phyloP scores from a whole-genome alignment of 2,888 invertebrate genomes.

The Endomychus coccineus region DNA sequence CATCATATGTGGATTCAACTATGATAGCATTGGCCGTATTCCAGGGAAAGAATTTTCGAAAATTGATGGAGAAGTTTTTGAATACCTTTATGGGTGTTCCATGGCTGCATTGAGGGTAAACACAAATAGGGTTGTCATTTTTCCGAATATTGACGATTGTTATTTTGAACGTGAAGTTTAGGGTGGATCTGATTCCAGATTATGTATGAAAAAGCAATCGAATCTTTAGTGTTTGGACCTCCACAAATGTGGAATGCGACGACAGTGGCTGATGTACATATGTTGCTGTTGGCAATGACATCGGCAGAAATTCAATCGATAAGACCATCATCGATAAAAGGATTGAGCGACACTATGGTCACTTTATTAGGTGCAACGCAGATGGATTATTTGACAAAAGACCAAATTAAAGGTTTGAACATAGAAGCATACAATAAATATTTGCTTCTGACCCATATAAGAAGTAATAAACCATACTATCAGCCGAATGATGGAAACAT shows the following conservation, averaged over 20 bases:
- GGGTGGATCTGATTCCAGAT: slow-evolving; percentile 5
- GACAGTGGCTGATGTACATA: slow-evolving; percentile 3
- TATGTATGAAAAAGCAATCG: slow-evolving; percentile 6
- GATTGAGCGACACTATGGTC: slow-evolving; percentile 2
- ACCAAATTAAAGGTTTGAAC: no score
- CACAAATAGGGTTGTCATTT: background rate
- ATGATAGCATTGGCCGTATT: slow-evolving; percentile 3
- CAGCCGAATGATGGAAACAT: no score
- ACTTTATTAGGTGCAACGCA: no score
- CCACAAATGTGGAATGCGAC: slow-evolving; percentile 9
- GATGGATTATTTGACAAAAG: no score
- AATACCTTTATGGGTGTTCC: slow-evolving; percentile 7
- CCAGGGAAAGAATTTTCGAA: slow-evolving; percentile 5
- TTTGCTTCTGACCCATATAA: no score
- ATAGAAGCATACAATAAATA: no score
- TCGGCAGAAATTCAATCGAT: slow-evolving; percentile 7
- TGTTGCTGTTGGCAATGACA: slow-evolving; percentile 8
- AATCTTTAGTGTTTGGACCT: slow-evolving; percentile 10
- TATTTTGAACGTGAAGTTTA: no score
- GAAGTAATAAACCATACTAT: no score
- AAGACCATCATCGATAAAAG: slow-evolving; percentile 11
- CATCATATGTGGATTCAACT: slow-evolving; percentile 12
- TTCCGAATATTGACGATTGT: no score
- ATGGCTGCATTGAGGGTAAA: slow-evolving; percentile 7
- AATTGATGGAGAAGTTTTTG: slow-evolving; percentile 9